Base-by-base conservation (phyloP, 2,888 invertebrate genomes). In the Callyntrura sp. region DNA sequence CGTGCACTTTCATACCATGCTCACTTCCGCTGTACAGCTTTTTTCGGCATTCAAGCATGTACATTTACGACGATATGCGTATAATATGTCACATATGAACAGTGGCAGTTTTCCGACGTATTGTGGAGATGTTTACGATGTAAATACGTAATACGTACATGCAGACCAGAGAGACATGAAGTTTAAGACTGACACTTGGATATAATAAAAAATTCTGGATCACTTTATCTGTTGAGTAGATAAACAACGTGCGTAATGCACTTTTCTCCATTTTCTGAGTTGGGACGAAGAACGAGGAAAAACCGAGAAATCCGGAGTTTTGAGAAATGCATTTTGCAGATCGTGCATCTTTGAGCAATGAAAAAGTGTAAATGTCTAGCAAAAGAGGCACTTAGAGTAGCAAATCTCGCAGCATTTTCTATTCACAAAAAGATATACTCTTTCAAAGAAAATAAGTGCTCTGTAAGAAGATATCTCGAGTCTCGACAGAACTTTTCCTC, bases 1-100 rank as follows among this genome's bases (percentile, higher is more conserved):
- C n/a, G n/a, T 78, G 73, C 65, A 81, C 81, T 87, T 87, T n/a
- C 51, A 81, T 81, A 43, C 57, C 6, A 11, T 57, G 17, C 68
- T 60, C 45, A 86, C 79, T 81, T 87, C 87, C 87, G 87, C 81
- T 65, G 51, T 79, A n/a, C n/a, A n/a, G 51, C 68, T 55, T 55
- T 70, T 81, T 35, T 55, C 23, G 43, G 57, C 35, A 65, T 57
- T 55, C 45, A 20, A 55, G 70, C 62, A 68, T 68, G 23, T 17
- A 12, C 12, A 9, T 23, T 12, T 68, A 45, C 20, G 28, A 23
- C 35, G 9, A 82, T 70, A 60, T 57, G 43, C 14, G 65, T n/a
- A n/a, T n/a, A n/a, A n/a, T n/a, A n/a, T n/a, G n/a, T n/a, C n/a
- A n/a, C n/a, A 12, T 11, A 23, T 12, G 11, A 62, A 11, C 11